Percentiles rank a stretch among this genome's conserved stretches.
These are phyloP conservation scores for Ectemnius lituratus DNA, from an alignment of 2,888 invertebrate species.

Conservation along the genomic window DNA sequence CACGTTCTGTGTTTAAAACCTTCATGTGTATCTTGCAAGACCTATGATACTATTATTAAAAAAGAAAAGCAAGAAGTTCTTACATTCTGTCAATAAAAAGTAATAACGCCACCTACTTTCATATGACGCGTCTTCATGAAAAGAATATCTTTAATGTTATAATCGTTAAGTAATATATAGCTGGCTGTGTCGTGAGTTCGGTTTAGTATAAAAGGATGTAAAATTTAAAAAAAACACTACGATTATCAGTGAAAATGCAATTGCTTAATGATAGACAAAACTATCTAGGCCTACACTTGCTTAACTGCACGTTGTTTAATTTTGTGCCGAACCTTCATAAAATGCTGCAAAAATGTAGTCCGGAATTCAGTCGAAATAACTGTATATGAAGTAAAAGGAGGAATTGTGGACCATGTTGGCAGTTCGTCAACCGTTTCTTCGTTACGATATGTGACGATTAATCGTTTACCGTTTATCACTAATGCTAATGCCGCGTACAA, in stretches of 20 bases:
- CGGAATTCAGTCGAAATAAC: slow-evolving; percentile 25
- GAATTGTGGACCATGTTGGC: slow-evolving; percentile 35
- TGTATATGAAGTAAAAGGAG: slow-evolving; percentile 33
- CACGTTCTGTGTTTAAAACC: too few species aligned
- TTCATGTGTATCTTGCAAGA: slow-evolving; percentile 12
- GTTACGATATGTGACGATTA: slow-evolving; percentile 29
- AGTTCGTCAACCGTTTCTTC: slow-evolving; percentile 35
- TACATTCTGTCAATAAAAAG: slow-evolving; percentile 21
- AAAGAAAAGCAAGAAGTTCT: slow-evolving; percentile 6
- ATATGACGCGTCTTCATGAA: slow-evolving; percentile 9
- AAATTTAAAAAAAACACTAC: slow-evolving; percentile 6
- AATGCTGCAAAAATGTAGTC: not conserved
- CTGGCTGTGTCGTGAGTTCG: not conserved
- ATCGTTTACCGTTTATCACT: slow-evolving; percentile 44
- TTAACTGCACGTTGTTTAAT: slow-evolving; percentile 13
- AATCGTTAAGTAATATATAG: slow-evolving; percentile 14
- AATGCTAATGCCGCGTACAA: slow-evolving; percentile 65
- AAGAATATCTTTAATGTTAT: not conserved
- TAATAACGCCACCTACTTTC: slow-evolving; percentile 26
- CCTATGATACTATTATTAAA: slow-evolving; percentile 12
- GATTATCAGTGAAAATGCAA: slow-evolving; percentile 27
- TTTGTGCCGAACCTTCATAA: not conserved
- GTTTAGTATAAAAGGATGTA: slow-evolving; percentile 5
- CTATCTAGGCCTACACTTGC: slow-evolving; percentile 46
- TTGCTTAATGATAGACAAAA: slow-evolving; percentile 19